A percentile compares a stretch with the other conserved stretches of the same genome.
These are phyloP conservation scores for Oxyteleia sp. DNA, from an alignment of 2,888 invertebrate species.

Conservation along the genomic window DNA sequence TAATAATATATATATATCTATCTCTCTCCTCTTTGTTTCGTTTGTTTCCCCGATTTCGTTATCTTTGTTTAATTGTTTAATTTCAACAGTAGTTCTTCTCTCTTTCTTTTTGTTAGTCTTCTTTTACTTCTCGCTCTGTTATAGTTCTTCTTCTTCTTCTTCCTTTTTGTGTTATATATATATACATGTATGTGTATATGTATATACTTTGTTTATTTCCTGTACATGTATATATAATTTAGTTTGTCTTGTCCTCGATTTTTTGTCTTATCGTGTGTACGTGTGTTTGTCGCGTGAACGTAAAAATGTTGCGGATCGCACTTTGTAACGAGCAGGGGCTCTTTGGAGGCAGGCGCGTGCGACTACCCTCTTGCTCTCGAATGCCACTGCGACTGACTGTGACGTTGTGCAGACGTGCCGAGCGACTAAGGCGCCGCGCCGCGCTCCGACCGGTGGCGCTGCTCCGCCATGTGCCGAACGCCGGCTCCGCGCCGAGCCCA, in stretches of 20 bases:
- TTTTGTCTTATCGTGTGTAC: constrained; percentile 1
- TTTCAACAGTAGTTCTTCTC: background rate
- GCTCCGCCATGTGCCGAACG: constrained; percentile 85
- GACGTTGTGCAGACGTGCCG: constrained; percentile 65
- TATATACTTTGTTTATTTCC: background rate
- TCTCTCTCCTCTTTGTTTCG: constrained; percentile 69
- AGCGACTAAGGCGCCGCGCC: constrained; percentile 76
- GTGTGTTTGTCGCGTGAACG: no score
- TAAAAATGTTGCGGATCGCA: constrained; percentile 80
- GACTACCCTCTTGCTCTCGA: constrained; percentile 86
- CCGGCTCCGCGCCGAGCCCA: constrained; percentile 80
- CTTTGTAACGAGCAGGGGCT: constrained; percentile 53
- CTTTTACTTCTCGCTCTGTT: no score
- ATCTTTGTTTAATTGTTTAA: background rate
- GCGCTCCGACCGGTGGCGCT: constrained; percentile 76
- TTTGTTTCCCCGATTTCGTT: constrained; percentile 39
- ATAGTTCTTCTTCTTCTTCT: background rate
- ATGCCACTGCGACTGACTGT: constrained; percentile 86
- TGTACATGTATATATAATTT: no score
- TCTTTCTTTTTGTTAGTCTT: no score
- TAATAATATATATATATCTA: constrained; percentile 49
- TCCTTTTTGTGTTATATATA: constrained; percentile 7
- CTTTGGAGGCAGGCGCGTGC: constrained; percentile 88
- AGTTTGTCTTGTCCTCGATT: background rate
- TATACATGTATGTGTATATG: no score